A percentile compares a stretch with the other conserved stretches of the same genome.
These are phyloP conservation scores for Sebastes variabilis DNA, from an alignment of 2,797 vertebrate genomes.

Conservation along the genomic window DNA sequence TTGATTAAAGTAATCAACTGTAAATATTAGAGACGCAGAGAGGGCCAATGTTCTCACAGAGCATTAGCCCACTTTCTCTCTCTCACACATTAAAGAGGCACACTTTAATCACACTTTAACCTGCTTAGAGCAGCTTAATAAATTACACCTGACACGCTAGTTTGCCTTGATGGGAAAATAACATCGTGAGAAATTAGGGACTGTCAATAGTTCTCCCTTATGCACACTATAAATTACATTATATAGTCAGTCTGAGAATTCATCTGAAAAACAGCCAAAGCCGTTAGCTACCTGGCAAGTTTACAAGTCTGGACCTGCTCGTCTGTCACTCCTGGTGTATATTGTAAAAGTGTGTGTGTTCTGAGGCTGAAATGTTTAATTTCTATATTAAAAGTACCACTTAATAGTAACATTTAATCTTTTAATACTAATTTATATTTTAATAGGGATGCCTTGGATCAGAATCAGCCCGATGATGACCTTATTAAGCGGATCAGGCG, in stretches of 20 bases:
- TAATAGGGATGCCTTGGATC: neutral
- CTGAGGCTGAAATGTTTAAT: neutral
- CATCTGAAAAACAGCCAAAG: neutral
- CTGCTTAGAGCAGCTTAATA: neutral
- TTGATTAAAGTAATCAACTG: neutral
- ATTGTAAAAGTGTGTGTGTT: neutral
- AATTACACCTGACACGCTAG: neutral
- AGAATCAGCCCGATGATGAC: neutral
- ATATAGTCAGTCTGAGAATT: neutral
- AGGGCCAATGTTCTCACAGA: neutral
- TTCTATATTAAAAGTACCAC: neutral
- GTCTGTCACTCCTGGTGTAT: neutral
- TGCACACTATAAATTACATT: neutral
- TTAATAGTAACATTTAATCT: neutral
- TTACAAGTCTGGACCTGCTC: slow-evolving; percentile 18
- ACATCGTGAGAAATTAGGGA: neutral
- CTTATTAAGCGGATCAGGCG: neutral
- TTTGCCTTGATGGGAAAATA: neutral
- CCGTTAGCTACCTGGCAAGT: neutral
- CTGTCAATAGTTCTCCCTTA: neutral
- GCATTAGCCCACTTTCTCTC: neutral
- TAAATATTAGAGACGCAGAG: neutral
- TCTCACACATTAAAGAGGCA: neutral
- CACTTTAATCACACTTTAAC: neutral
- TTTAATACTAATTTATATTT: neutral